Base-by-base conservation (phyloP, 2,888 invertebrate species). In the Globia sparganii region DNA sequence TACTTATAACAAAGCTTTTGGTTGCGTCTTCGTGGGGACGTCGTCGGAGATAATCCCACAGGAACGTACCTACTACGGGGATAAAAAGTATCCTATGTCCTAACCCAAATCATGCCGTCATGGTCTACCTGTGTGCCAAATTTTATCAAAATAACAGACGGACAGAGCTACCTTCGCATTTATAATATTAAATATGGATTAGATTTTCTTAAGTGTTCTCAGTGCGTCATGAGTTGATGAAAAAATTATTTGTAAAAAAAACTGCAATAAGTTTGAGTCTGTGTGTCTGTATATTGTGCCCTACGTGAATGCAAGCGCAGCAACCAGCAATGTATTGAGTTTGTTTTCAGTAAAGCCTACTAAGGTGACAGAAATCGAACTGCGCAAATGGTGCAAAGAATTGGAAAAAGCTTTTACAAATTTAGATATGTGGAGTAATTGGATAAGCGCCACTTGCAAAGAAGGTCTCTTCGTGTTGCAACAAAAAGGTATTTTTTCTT, bases 371-470 rank as follows among this genome's bases (percentile, higher is more conserved):
- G 84, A 91, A 61, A 76, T 69, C 8, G 88, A 91, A 62, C 78
- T 94, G 37, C 89, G 87, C 28, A 90, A 91, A 84, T 95, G 94
- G 94, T 93, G 93, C 80, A 88, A 89, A 46, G 93, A 94, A 75
- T 90, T 96, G 68, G 88, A 92, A 62, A 90, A 90, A 58, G 93
- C 92, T 9, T 91, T 91, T 61, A 71, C 81, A 62, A 93, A 94
- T 85, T 86, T 96, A 46, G 92, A 94, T 77, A 86, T 92, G 73
- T 95, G 96, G 95, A 91, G 89, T 68, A 82, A 87, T n/a, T 96
- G 96, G 96, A 86, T 96, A 59, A 86, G 91, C 56, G 90, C 86
- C 67, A 90, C 91, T 31, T 91, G 92, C 78, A 87, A 87, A 64
- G 89, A 91, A 72, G 86, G 93, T 21, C 83, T 80, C 34, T 62